phyloP scores from a whole-genome alignment of 2,888 invertebrate genomes.

The Rhamnusium bicolor region DNA sequence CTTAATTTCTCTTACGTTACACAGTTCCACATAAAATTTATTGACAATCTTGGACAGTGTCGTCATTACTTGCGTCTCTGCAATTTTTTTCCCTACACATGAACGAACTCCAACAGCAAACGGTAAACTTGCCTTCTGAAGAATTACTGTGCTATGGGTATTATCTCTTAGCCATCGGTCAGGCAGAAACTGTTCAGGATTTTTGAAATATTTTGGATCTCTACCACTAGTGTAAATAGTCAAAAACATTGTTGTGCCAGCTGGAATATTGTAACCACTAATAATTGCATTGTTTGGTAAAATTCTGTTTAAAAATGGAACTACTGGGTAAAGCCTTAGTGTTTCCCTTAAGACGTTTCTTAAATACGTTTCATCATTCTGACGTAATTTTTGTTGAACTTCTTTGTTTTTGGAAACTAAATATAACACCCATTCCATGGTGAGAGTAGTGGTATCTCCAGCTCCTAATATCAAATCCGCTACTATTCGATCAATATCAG shows the following conservation, averaged over 20 bases:
- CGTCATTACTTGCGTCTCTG: slow-evolving; percentile 82
- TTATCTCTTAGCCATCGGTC: slow-evolving; percentile 80
- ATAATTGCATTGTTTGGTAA: slow-evolving; percentile 79
- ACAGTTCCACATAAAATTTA: slow-evolving; percentile 72
- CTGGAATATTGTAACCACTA: slow-evolving; percentile 80
- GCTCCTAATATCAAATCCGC: slow-evolving; percentile 92
- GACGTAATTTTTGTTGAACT: slow-evolving; percentile 74
- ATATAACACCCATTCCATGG: slow-evolving; percentile 87
- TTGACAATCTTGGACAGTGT: slow-evolving; percentile 76
- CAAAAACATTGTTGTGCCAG: slow-evolving; percentile 85
- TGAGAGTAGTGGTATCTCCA: slow-evolving; percentile 81
- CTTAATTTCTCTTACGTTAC: slow-evolving; percentile 72
- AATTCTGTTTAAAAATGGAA: slow-evolving; percentile 89
- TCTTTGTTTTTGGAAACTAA: slow-evolving; percentile 77
- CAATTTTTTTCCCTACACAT: slow-evolving; percentile 89
- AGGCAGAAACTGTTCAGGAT: slow-evolving; percentile 81
- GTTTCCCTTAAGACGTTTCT: slow-evolving; percentile 85
- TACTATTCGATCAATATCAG: slow-evolving; percentile 82
- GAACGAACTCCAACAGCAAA: slow-evolving; percentile 86
- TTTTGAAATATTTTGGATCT: slow-evolving; percentile 79
- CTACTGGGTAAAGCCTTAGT: slow-evolving; percentile 89
- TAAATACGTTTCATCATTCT: slow-evolving; percentile 65
- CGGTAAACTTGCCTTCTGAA: slow-evolving; percentile 81
- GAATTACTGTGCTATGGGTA: slow-evolving; percentile 44
- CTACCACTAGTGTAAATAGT: slow-evolving; percentile 91